Evolutionary conservation across 2,113 vertebrate species (phyloP), one percentile per base, ranked within the genome.

Genomic region (Sinocyclocheilus anophthalmus): DNA sequence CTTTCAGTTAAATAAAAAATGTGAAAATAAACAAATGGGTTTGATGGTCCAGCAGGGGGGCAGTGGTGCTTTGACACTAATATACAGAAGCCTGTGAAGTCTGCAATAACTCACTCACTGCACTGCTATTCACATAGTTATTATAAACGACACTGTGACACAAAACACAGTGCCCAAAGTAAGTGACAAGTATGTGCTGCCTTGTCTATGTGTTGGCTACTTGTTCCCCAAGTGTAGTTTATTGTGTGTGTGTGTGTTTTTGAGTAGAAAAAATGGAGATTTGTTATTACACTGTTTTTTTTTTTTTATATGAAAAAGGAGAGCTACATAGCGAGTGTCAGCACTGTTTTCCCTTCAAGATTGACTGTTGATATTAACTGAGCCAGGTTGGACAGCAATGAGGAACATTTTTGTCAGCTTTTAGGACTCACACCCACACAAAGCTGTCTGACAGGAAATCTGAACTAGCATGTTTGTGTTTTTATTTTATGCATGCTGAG

Each of bases 41-140:
- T 48, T 18, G 11, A 81, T 33, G 26, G 13, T 33, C 83, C 87
- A 88, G 59, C 67, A 81, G 83, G 37, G 37, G 78, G 83, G 59
- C 83, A 88, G 77, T 76, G 30, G 18, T 11, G 30, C 33, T 69
- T 4, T 80, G 50, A 63, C 45, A 30, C 10, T 30, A 4, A 37
- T 20, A 22, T 69, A 9, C 72, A 48, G 30, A 82, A 33, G n/a
- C 20, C n/a, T 30, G 84, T 69, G 30, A 57, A 18, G 37, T 33
- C 1, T 76, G 22, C 73, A n/a, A 65, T 70, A 76, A 67, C 45
- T 55, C 24, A 53, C 73, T 69, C 12, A 22, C 53, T 57, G 26
- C 10, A 55, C 5, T 39, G 42, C 14, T 39, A 6, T 61, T 22
- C 61, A 55, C 18, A 5, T 69, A 24, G 20, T 84, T 69, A 24